Evolutionary conservation across 2,113 vertebrate genomes (phyloP).

Genomic region (Speoplatyrhinus poulsoni): DNA sequence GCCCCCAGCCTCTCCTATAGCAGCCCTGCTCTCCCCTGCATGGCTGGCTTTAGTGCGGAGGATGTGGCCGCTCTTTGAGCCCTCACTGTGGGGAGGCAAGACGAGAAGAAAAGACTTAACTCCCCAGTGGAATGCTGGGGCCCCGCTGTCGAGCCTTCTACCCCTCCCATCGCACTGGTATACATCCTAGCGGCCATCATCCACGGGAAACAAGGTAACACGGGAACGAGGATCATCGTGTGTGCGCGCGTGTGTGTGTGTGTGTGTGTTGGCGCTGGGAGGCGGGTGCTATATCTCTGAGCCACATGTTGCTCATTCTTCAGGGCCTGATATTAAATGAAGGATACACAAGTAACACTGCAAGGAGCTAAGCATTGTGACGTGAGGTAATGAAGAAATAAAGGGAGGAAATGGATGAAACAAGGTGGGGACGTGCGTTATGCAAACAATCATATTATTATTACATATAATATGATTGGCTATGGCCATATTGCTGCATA

Average conservation of each 20-base stretch:
- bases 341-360: slow-evolving; percentile 49
- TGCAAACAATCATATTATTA: too few species aligned
- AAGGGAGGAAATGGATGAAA: slow-evolving; percentile 1
- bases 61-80: slow-evolving; percentile 63
- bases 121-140: slow-evolving; percentile 5
- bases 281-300: slow-evolving; percentile 36
- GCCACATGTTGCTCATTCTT: slow-evolving; percentile 46
- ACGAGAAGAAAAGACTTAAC: slow-evolving; percentile 19
- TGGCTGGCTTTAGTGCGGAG: slow-evolving; percentile 47
- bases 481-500: slow-evolving; percentile 2
- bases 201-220: too few species aligned
- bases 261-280: slow-evolving; percentile 23
- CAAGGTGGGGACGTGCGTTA: too few species aligned
- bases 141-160: slow-evolving; percentile 7
- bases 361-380: slow-evolving; percentile 15
- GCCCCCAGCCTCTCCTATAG: too few species aligned
- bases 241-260: neutral
- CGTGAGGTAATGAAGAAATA: slow-evolving; percentile 15
- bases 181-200: neutral
- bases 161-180: neutral
- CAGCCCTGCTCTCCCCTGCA: neutral
- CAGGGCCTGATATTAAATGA: slow-evolving; percentile 59
- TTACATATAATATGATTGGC: too few species aligned
- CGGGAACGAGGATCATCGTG: too few species aligned
- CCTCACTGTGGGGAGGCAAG: slow-evolving; percentile 34